Base-by-base conservation (phyloP, 1,140 invertebrate genomes). In the Drosophila parabipectinata region DNA sequence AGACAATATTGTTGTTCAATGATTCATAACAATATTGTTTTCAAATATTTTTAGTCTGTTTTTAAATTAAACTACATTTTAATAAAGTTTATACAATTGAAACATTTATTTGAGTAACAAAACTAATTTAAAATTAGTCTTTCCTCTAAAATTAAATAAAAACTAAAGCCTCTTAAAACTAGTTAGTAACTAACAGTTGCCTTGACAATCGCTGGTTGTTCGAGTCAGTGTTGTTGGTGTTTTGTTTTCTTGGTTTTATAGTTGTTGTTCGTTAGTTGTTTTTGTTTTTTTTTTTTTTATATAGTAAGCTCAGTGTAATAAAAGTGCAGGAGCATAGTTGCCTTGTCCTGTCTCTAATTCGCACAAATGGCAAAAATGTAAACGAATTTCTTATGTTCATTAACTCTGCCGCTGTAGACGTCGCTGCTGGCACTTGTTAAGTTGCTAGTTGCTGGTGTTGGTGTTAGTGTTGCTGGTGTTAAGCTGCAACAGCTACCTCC, bases 341-440 rank as follows among this genome's bases (percentile, higher is more conserved):
- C 67, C 44, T 69, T 57, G 67, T 71, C 64, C 50, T 58, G 61
- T 57, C 77, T 81, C 82, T 78, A 81, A 85, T 87, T 85, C 71
- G 69, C 82, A 87, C 73, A 85, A 85, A 85, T 85, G 74, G 82
- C 69, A 57, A 57, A 81, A 87, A 82, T 87, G 77, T 78, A 81
- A 87, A 66, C 78, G 82, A 87, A 87, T 87, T 87, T 87, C 81
- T 54, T 66, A 58, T 85, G 80, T 84, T 85, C 81, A 84, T 80
- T 80, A 80, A 75, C 76, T 58, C 66, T 61, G 64, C 48, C 47
- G 41, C 41, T 18, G 32, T 30, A 8, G 6, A 30, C 5, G 12
- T 7, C 3, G 39, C 9, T 39, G 39, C 39, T 15, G 39, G 39
- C 39, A n/a, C 45, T 56, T 61, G 60, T 69, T 64, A 59, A 66